Base-by-base conservation (phyloP, 2,888 invertebrate genomes). In the Diadromus collaris region DNA sequence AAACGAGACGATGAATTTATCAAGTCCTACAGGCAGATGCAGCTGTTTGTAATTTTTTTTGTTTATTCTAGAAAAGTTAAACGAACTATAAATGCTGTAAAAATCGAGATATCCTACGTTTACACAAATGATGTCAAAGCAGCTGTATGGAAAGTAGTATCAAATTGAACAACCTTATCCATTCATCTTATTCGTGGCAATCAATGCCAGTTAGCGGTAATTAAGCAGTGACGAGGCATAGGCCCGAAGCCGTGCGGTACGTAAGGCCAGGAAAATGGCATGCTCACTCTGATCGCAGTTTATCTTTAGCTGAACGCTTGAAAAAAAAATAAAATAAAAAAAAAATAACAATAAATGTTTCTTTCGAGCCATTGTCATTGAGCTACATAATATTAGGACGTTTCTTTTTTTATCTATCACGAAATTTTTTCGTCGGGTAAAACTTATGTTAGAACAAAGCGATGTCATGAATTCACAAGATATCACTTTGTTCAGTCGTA, bases 191-290 rank as follows among this genome's bases (percentile, higher is more conserved):
- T 54, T 76, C 51, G 46, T 54, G 63, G 54, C 76, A 76, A 79
- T 80, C 60, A 80, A 77, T 74, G 48, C 70, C 70, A 77, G 74
- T 80, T 80, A 74, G 34, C 65, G 67, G 63, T 74, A 71, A 80
- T 80, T 77, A 80, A 77, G 60, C 34, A 48, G 61, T n/a, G 27
- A 29, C n/a, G 16, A n/a, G n/a, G 56, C 29, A 29, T 6, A 24
- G 6, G 7, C 29, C 16, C 16, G 29, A 1, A 56, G n/a, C 7
- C 16, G n/a, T 16, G 29, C 56, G 29, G n/a, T 2, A 29, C 16
- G 27, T 27, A 29, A 29, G 7, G 3, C 29, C 16, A 56, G 16
- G 6, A 27, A 6, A 56, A 16, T 5, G 1, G 56, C 56, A 29
- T 3, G 24, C 9, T 51, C 51, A 24, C 2, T 56, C 7, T 27